Evolutionary conservation across 2,797 vertebrate species (phyloP).

Genomic region (Clarias laeviceps): DNA sequence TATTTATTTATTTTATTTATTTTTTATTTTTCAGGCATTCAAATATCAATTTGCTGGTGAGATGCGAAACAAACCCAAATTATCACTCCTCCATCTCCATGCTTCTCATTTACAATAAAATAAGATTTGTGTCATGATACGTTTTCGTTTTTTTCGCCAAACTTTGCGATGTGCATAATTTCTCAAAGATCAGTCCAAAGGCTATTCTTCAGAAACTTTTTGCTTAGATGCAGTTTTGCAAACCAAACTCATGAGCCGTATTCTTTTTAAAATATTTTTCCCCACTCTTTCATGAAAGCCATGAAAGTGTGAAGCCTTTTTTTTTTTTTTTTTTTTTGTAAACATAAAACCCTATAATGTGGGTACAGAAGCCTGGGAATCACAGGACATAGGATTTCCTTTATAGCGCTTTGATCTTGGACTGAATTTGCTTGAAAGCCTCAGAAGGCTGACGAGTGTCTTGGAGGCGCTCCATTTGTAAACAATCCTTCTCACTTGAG

Average conservation of each 20-base stretch:
- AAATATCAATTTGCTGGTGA: background rate
- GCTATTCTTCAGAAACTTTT: background rate
- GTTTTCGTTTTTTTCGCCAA: background rate
- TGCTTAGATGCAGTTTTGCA: background rate
- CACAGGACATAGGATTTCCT: background rate
- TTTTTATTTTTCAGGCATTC: background rate
- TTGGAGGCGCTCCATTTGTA: background rate
- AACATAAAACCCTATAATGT: background rate
- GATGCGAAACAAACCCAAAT: background rate
- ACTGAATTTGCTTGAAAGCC: background rate
- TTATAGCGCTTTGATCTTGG: background rate
- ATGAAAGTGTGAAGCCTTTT: background rate
- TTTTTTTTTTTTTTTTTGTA: background rate
- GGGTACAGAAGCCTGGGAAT: background rate
- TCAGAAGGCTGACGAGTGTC: background rate
- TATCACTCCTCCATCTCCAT: background rate
- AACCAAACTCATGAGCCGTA: background rate
- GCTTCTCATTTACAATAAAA: background rate
- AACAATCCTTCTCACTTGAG: background rate
- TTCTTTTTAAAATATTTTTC: background rate
- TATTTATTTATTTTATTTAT: background rate
- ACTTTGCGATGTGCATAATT: background rate
- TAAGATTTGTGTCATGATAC: background rate
- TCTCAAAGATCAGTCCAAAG: background rate
- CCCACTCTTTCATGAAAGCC: background rate